Base-by-base conservation (phyloP, 2,113 vertebrate genomes). In the Centropus bengalensis region DNA sequence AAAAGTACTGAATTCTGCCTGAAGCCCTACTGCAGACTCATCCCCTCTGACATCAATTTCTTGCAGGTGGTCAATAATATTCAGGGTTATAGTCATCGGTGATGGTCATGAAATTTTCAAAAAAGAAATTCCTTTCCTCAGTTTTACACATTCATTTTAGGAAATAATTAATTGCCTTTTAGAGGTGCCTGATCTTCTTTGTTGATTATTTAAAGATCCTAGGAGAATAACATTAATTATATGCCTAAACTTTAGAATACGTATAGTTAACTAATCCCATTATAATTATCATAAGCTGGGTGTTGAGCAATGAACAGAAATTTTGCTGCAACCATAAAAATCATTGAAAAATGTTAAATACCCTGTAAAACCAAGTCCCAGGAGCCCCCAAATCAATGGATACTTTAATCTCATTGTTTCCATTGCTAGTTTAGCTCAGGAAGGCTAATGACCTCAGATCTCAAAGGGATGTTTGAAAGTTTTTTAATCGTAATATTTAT, bases 401-500 rank as follows among this genome's bases (percentile, higher is more conserved):
- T 67, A 56, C 5, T 82, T 92, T 95, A 71, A 75, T 94, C 68
- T 71, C 33, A 33, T 36, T 86, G 19, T 56, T 40, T 95, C 22
- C 2, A 6, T 78, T 95, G 70, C 44, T 64, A 47, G 18, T 87
- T 86, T 55, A 82, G 38, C 36, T 26, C 10, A 52, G 51, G n/a
- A 82, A 75, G 24, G 40, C 64, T 94, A 94, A 82, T 82, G 77
- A 87, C 16, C 6, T 3, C 6, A 56, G 38, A 63, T 81, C 89
- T 93, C 73, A 94, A 71, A 84, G 33, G 38, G 6, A 16, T 64
- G 52, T 55, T 91, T 87, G 66, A 92, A 94, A 75, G 17, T 3
- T 3, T 70, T 77, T 90, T 80, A 92, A 94, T 82, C 82, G 60
- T 60, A 52, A 87, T 79, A 82, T 87, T 91, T 91, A 76, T 91